A percentile compares a stretch with the other conserved stretches of the same genome.
Conservation (phyloP, 2,888 invertebrate species). For the Phanerotoma sp. region DNA sequence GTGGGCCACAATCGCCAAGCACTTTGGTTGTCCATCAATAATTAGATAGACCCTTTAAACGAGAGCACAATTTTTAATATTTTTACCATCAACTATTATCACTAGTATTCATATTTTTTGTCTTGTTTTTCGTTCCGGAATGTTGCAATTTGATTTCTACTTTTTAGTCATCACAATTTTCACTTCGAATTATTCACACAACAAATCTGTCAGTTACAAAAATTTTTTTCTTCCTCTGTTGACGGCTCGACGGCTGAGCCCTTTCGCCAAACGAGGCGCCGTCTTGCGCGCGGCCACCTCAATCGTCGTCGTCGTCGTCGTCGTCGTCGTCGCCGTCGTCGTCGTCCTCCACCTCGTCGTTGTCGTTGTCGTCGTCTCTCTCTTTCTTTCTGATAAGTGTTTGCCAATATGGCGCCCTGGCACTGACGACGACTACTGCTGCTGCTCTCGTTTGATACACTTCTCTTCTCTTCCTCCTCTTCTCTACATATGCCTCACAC, state of each 20-base stretch:
- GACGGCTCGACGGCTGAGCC: conserved; percentile 14
- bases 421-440: conserved; percentile 8
- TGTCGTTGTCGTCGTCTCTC: conserved; percentile 7
- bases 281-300: conserved; percentile 11
- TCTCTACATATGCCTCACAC: conserved; percentile 11
- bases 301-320: conserved; percentile 7
- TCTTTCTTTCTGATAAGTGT: conserved; percentile 5
- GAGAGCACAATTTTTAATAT: no score
- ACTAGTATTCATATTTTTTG: no score
- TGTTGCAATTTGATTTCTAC: no score
- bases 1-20: no score
- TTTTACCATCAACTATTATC: no score
- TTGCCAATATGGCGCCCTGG: conserved; percentile 30
- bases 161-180: no score
- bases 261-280: conserved; percentile 7
- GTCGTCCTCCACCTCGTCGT: conserved; percentile 1
- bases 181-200: no score
- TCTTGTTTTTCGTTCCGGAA: no score
- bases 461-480: conserved; percentile 14
- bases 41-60: no score
- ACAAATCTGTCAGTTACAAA: not conserved
- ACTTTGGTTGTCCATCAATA: no score
- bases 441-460: no score
- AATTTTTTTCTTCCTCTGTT: conserved; percentile 1
- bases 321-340: conserved; percentile 16